Evolutionary conservation across 2,797 vertebrate species (phyloP).

Genomic region (Telmatherina bonti): DNA sequence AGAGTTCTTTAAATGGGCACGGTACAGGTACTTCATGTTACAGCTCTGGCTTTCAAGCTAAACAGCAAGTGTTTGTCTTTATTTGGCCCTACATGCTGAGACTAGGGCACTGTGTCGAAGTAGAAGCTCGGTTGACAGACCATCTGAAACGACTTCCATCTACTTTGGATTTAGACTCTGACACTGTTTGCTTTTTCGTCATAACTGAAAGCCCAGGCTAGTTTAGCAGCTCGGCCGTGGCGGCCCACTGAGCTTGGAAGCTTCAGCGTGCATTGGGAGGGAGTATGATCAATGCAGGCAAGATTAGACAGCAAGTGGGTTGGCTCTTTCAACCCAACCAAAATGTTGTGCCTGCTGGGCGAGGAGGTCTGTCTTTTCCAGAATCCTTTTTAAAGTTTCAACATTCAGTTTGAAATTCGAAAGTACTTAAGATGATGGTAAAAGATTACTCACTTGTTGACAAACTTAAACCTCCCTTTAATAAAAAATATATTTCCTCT

Average conservation of each 20-base stretch:
- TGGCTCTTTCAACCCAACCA: conserved; percentile 39
- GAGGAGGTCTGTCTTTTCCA: conserved; percentile 12
- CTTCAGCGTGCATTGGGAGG: conserved; percentile 47
- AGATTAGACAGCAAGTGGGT: conserved; percentile 64
- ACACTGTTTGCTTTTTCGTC: conserved; percentile 60
- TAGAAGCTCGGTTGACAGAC: conserved; percentile 59
- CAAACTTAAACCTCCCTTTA: conserved; percentile 54
- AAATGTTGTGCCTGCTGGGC: conserved; percentile 41
- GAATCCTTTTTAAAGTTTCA: conserved; percentile 41
- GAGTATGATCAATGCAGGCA: conserved; percentile 70
- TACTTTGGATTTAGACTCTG: conserved; percentile 45
- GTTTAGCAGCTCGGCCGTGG: conserved; percentile 52
- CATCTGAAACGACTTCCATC: conserved; percentile 65
- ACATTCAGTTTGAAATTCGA: conserved; percentile 21
- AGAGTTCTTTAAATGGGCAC: conserved; percentile 35
- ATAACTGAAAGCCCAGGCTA: conserved; percentile 64
- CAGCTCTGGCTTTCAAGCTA: conserved; percentile 46
- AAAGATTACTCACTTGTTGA: conserved; percentile 42
- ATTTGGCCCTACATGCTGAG: conserved; percentile 57
- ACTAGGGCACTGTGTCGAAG: conserved; percentile 48
- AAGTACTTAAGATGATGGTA: conserved; percentile 34
- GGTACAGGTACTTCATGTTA: conserved; percentile 38
- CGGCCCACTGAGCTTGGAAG: conserved; percentile 66
- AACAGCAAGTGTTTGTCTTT: conserved; percentile 59
- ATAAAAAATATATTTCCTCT: conserved; percentile 31